Evolutionary conservation across 2,888 invertebrate genomes (phyloP).

Genomic region (Nomada fabriciana): DNA sequence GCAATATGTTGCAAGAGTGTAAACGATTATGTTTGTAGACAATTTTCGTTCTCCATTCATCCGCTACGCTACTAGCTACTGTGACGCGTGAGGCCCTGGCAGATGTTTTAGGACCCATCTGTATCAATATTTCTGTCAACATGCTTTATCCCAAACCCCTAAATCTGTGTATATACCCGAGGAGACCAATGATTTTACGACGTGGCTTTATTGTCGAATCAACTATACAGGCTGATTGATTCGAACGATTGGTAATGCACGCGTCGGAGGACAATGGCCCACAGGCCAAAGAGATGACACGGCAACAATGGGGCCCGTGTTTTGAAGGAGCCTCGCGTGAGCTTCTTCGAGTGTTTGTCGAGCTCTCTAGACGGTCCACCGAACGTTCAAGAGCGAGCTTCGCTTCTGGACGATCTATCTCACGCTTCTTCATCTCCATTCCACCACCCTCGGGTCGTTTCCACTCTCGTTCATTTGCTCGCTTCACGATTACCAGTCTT

Average conservation of each 20-base stretch:
- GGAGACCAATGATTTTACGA: no score
- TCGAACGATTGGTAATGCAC: slow-evolving; percentile 52
- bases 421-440: slow-evolving; percentile 74
- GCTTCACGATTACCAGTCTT: slow-evolving; percentile 34
- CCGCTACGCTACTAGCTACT: no score
- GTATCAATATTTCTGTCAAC: no score
- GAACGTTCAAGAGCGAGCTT: slow-evolving; percentile 70
- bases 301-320: slow-evolving; percentile 78
- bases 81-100: no score
- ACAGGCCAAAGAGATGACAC: slow-evolving; percentile 77
- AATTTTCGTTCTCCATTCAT: no score
- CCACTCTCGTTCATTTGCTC: slow-evolving; percentile 44
- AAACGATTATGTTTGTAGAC: no score
- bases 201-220: no score
- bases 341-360: slow-evolving; percentile 81
- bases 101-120: no score
- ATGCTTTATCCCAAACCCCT: no score
- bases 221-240: slow-evolving; percentile 13
- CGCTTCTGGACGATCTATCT: slow-evolving; percentile 79
- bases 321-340: slow-evolving; percentile 76
- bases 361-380: slow-evolving; percentile 79
- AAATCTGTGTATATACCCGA: no score
- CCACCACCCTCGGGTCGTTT: slow-evolving; percentile 43
- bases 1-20: no score
- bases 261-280: slow-evolving; percentile 66